phyloP scores from a whole-genome alignment of 2,888 invertebrate genomes.

The Nephrotoma appendiculata region DNA sequence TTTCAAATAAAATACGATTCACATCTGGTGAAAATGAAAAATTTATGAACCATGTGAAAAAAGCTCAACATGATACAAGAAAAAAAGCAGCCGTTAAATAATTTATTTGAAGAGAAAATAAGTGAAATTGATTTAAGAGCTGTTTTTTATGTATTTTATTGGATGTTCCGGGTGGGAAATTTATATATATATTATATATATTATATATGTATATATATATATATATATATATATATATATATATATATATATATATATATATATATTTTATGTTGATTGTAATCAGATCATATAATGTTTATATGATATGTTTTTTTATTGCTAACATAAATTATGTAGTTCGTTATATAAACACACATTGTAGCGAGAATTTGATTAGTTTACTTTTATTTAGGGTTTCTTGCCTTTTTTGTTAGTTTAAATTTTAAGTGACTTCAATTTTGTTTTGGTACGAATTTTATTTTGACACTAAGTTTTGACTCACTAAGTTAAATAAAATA shows the following conservation, averaged over 20 bases:
- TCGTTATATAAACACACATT: background rate
- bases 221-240: background rate
- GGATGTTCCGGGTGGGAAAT: background rate
- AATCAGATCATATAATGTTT: background rate
- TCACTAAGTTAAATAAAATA: too few relatives aligned
- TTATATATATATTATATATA: background rate
- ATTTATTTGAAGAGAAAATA: slow-evolving; percentile 2
- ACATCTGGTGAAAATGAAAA: slow-evolving; percentile 1
- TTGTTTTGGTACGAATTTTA: background rate
- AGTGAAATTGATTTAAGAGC: slow-evolving; percentile 3
- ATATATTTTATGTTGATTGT: background rate
- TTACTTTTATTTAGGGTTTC: background rate
- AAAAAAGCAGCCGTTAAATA: background rate
- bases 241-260: too few relatives aligned
- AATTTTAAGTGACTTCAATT: background rate
- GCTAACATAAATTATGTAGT: background rate
- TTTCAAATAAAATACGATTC: background rate
- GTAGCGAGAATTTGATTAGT: background rate
- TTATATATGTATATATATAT: background rate
- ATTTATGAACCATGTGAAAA: slow-evolving; percentile 4
- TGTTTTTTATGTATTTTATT: background rate
- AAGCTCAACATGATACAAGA: background rate
- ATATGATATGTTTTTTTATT: background rate
- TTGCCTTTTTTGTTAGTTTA: background rate
- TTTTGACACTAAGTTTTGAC: too few relatives aligned